These are phyloP conservation scores for Acrobasis suavella DNA, from an alignment of 2,888 invertebrate genomes.

Conservation along the genomic window DNA sequence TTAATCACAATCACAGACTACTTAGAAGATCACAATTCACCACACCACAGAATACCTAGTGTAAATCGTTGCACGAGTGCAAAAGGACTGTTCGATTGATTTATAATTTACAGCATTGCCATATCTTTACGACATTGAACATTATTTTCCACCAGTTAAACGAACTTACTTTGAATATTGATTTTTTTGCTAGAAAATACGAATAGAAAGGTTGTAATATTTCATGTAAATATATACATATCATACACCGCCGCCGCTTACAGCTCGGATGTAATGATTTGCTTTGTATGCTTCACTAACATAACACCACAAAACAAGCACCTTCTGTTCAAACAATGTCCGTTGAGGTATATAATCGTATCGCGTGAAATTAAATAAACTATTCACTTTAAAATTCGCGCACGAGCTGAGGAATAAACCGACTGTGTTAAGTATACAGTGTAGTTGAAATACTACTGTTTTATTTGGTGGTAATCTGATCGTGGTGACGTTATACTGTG, in stretches of 20 bases:
- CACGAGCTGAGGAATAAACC: constrained; percentile 46
- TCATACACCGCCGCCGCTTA: neutral
- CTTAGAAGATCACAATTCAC: too few relatives aligned
- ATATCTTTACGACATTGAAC: constrained; percentile 23
- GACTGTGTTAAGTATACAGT: constrained; percentile 47
- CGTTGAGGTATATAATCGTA: constrained; percentile 50
- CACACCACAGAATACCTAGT: too few relatives aligned
- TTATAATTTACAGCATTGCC: neutral
- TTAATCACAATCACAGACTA: too few relatives aligned
- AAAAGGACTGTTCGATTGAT: neutral
- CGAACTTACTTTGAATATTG: neutral
- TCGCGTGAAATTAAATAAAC: constrained; percentile 46
- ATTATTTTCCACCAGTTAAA: constrained; percentile 27
- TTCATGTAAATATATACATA: neutral
- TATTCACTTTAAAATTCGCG: constrained; percentile 41
- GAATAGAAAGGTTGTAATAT: neutral
- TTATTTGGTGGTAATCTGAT: constrained; percentile 46
- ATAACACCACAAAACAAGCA: constrained; percentile 1
- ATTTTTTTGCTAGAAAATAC: neutral
- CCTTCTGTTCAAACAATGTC: constrained; percentile 56
- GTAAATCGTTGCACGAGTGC: neutral
- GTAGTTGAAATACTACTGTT: constrained; percentile 33
- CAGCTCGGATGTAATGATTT: constrained; percentile 27
- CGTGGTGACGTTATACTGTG: constrained; percentile 44
- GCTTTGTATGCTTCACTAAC: constrained; percentile 24